Percentiles rank a stretch among this genome's conserved stretches.
Evolutionary conservation across 2,113 vertebrate genomes (phyloP).

Genomic region (Embiotoca jacksoni): DNA sequence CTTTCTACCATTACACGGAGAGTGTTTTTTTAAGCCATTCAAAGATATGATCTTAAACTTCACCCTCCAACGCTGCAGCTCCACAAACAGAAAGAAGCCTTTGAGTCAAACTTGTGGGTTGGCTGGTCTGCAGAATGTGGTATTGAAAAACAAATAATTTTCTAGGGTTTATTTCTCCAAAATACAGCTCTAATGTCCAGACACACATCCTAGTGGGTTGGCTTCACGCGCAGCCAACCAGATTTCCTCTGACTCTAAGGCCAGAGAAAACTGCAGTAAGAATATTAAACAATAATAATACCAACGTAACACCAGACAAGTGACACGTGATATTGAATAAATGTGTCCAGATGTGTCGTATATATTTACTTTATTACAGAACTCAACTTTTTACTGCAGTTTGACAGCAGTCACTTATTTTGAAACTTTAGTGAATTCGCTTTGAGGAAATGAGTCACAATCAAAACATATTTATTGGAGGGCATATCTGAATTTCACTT

Average conservation of each 20-base stretch:
- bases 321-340: neutral
- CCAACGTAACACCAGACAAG: neutral
- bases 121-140: constrained; percentile 3
- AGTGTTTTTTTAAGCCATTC: neutral
- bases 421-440: neutral
- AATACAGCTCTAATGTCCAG: constrained; percentile 42
- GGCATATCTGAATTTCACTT: neutral
- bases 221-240: constrained; percentile 24
- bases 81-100: constrained; percentile 10
- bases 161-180: constrained; percentile 18
- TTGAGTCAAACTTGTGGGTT: constrained; percentile 19
- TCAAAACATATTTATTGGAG: neutral
- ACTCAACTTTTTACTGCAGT: neutral
- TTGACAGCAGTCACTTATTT: neutral
- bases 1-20: neutral
- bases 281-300: neutral
- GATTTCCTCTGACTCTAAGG: neutral
- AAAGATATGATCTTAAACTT: constrained; percentile 4
- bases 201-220: constrained; percentile 45
- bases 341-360: neutral
- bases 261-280: neutral
- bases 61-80: neutral
- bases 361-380: neutral
- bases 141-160: constrained; percentile 40
- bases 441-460: neutral